phyloP scores from a whole-genome alignment of 1,140 invertebrate species.

The Heliconius melpomene region DNA sequence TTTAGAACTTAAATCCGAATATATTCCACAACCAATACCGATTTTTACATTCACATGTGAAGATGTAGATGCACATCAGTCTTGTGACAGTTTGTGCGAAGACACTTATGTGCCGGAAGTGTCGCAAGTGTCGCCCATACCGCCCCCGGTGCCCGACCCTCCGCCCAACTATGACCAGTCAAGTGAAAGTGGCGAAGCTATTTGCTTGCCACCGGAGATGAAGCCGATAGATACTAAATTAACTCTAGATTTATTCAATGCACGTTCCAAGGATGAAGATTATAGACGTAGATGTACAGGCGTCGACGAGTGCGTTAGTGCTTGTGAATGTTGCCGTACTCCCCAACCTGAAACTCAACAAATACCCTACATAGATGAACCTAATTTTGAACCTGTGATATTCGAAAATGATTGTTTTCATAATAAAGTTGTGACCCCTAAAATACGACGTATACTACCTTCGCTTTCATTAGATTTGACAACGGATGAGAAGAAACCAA shows the following conservation, averaged over 20 bases:
- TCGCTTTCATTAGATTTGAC: conserved; percentile 65
- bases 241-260: conserved; percentile 63
- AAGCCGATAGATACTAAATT: conserved; percentile 66
- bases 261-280: conserved; percentile 52
- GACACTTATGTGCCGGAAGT: conserved; percentile 49
- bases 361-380: conserved; percentile 79
- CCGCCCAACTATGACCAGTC: conserved; percentile 59
- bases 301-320: conserved; percentile 68
- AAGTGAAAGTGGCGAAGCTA: conserved; percentile 58
- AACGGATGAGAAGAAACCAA: conserved; percentile 57
- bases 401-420: conserved; percentile 65
- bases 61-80: conserved; percentile 60
- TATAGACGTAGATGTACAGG: conserved; percentile 63
- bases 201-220: conserved; percentile 70
- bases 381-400: conserved; percentile 73
- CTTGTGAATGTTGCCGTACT: conserved; percentile 73
- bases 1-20: conserved; percentile 50
- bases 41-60: conserved; percentile 76
- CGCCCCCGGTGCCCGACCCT: conserved; percentile 56
- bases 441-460: conserved; percentile 69
- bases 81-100: conserved; percentile 33
- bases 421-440: conserved; percentile 61
- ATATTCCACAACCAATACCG: conserved; percentile 56
- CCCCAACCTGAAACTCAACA: conserved; percentile 68
- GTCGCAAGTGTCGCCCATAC: conserved; percentile 53